Percentiles rank a stretch among this genome's conserved stretches.
phyloP scores from a whole-genome alignment of 2,888 invertebrate species.

The Synanthedon myopaeformis region DNA sequence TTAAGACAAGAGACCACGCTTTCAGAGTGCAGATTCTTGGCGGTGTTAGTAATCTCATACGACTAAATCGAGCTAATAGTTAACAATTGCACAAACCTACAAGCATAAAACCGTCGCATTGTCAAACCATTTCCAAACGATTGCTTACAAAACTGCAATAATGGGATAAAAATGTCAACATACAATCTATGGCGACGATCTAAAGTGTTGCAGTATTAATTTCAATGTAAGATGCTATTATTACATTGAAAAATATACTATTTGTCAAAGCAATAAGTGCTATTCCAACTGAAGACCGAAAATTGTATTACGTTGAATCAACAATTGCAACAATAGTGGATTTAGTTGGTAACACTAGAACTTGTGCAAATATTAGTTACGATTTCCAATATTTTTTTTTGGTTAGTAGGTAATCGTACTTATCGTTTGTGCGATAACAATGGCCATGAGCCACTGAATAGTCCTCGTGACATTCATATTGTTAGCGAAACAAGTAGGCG shows the following conservation, averaged over 20 bases:
- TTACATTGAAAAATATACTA: background rate
- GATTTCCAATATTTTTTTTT: conserved; percentile 20
- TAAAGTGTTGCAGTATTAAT: conserved; percentile 18
- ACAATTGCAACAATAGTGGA: conserved; percentile 28
- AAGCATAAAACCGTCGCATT: conserved; percentile 16
- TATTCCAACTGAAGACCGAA: background rate
- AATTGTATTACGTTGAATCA: background rate
- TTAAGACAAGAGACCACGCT: too few relatives aligned
- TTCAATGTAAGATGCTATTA: background rate
- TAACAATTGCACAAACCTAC: background rate
- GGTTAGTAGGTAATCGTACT: conserved; percentile 22
- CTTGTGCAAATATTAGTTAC: conserved; percentile 44
- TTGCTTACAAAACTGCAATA: conserved; percentile 45
- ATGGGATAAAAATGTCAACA: conserved; percentile 68
- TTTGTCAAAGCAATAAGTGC: background rate
- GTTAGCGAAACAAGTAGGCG: conserved; percentile 25
- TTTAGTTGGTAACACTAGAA: conserved; percentile 53
- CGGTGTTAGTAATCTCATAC: background rate
- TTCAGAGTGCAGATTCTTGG: too few relatives aligned
- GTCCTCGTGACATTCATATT: conserved; percentile 20
- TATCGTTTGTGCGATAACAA: conserved; percentile 24
- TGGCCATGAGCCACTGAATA: conserved; percentile 20
- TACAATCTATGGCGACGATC: conserved; percentile 56
- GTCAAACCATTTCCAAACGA: conserved; percentile 45
- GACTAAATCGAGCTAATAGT: background rate